Percentiles rank a stretch among this genome's conserved stretches.
phyloP scores from a whole-genome alignment of 2,113 vertebrate species.

The Takifugu flavidus region DNA sequence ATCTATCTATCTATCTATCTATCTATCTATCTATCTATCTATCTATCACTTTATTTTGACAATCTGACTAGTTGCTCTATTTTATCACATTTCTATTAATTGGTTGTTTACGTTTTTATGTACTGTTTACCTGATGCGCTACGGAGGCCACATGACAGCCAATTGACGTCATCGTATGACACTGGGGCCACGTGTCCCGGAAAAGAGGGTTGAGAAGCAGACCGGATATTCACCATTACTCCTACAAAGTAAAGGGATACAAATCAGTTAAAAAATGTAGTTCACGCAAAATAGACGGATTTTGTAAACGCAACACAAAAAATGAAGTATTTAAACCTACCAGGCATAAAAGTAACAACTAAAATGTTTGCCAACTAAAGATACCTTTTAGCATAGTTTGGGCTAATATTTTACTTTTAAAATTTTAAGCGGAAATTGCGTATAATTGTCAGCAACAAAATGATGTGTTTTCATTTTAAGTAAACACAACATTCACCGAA shows the following conservation, averaged over 20 bases:
- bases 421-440: constrained; percentile 5
- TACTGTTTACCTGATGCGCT: not conserved
- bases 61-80: too few relatives aligned
- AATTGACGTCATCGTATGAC: constrained; percentile 7
- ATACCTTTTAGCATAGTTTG: too few relatives aligned
- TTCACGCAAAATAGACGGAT: too few relatives aligned
- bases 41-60: not conserved
- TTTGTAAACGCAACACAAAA: too few relatives aligned
- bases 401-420: constrained; percentile 22
- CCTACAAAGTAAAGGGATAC: constrained; percentile 23
- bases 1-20: not conserved
- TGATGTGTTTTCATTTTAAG: not conserved
- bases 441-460: not conserved
- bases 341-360: too few relatives aligned
- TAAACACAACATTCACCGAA: not conserved
- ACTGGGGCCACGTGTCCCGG: constrained; percentile 32
- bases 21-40: not conserved
- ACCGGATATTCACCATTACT: too few relatives aligned
- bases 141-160: not conserved
- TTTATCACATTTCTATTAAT: not conserved
- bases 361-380: too few relatives aligned
- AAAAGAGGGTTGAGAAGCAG: constrained; percentile 4
- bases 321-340: too few relatives aligned
- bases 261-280: too few relatives aligned
- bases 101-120: not conserved